Conservation (phyloP, 92 coral and sea anemone species). For the Galaxea fascicularis region DNA sequence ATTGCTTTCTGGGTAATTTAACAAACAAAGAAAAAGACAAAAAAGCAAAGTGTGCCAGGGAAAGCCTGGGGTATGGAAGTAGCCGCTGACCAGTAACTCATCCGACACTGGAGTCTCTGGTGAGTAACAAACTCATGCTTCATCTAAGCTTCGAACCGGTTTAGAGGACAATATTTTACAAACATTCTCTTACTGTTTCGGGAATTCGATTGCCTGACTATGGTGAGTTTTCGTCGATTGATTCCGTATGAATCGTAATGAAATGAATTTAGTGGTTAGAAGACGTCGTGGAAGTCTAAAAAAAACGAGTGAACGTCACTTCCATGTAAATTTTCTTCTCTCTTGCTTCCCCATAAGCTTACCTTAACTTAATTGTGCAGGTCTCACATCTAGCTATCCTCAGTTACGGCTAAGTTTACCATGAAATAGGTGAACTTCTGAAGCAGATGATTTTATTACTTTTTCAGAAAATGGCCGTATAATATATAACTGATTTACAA, state of each 20-base stretch:
- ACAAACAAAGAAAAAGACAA: background rate
- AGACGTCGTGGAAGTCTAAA: background rate
- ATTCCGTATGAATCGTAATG: background rate
- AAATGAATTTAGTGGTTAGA: background rate
- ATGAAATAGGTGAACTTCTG: no score
- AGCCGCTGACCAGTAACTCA: background rate
- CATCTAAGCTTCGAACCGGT: background rate
- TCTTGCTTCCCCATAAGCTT: no score
- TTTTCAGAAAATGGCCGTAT: no score
- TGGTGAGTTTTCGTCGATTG: conserved; percentile 13
- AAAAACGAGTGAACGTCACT: no score
- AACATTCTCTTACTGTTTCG: background rate
- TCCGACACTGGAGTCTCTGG: background rate
- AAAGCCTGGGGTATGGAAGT: background rate
- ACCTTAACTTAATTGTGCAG: no score
- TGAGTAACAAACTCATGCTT: conserved; percentile 1
- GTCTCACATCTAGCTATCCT: no score
- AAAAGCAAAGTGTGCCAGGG: background rate
- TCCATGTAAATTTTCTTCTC: no score
- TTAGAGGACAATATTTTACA: background rate
- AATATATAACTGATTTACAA: no score
- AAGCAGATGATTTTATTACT: no score
- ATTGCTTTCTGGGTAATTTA: no score
- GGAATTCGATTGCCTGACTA: background rate
- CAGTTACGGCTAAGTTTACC: no score